These are phyloP conservation scores for Harpagoxenus sublaevis DNA, from an alignment of 2,888 invertebrate species.

Conservation along the genomic window DNA sequence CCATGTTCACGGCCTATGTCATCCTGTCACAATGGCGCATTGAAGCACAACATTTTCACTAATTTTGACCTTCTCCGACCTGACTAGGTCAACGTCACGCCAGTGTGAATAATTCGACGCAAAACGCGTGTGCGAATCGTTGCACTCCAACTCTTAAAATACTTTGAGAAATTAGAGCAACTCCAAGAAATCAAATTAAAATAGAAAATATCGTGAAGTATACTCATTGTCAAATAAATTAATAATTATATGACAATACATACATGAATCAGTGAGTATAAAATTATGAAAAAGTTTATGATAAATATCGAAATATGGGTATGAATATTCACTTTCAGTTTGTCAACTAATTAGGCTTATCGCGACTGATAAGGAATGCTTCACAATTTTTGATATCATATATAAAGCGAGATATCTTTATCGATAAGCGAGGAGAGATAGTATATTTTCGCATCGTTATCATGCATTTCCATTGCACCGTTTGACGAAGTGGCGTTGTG, in stretches of 20 bases:
- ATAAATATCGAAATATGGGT: not conserved
- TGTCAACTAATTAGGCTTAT: conserved; percentile 28
- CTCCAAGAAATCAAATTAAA: not conserved
- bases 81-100: conserved; percentile 22
- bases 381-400: conserved; percentile 3
- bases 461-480: conserved; percentile 13
- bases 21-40: not conserved
- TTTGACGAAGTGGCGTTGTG: not conserved
- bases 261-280: not conserved
- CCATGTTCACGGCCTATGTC: not conserved
- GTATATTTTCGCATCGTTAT: not conserved
- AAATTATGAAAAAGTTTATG: not conserved
- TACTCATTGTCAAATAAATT: not conserved
- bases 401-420: conserved; percentile 15
- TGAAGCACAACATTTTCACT: conserved; percentile 2
- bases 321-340: conserved; percentile 7
- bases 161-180: not conserved
- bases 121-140: not conserved
- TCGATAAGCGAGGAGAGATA: not conserved
- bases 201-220: not conserved
- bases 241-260: too few relatives aligned
- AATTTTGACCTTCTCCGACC: not conserved
- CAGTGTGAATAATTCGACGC: not conserved
- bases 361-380: not conserved
- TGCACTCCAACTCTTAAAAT: not conserved